Percentiles rank a stretch among this genome's conserved stretches.
Conservation (phyloP, 2,888 invertebrate species). For the Lucinisca nassula region DNA sequence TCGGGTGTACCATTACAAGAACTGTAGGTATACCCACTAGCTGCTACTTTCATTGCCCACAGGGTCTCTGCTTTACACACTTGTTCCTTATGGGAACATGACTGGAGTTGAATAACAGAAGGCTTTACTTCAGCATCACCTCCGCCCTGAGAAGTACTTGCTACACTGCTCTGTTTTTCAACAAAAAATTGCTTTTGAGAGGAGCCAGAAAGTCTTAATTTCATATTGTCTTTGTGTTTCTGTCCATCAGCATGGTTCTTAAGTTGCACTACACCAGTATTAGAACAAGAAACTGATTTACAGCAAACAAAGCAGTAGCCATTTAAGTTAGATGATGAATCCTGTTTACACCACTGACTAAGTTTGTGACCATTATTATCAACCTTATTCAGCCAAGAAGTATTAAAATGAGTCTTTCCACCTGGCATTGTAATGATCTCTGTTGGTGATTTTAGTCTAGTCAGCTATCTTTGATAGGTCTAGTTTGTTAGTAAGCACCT, state of each 20-base stretch:
- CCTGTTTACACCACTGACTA: background rate
- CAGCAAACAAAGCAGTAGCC: background rate
- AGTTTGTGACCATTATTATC: background rate
- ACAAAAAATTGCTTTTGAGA: background rate
- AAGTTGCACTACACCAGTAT: background rate
- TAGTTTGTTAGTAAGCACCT: no score
- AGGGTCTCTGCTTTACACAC: background rate
- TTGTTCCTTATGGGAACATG: background rate
- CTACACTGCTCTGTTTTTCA: background rate
- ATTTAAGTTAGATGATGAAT: background rate
- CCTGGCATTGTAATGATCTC: background rate
- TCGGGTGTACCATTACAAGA: constrained; percentile 5
- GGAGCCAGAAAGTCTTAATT: background rate
- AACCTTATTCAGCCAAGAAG: background rate
- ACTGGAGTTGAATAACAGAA: background rate
- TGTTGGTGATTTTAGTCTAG: no score
- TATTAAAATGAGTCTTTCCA: background rate
- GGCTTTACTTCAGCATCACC: background rate
- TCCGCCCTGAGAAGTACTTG: background rate
- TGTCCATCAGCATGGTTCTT: background rate
- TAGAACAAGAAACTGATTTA: background rate
- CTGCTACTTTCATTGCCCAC: background rate
- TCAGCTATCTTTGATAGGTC: no score
- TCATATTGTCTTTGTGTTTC: background rate
- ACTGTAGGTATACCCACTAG: background rate